A percentile compares a stretch with the other conserved stretches of the same genome.
Evolutionary conservation across 2,888 invertebrate genomes (phyloP).

Genomic region (Theretra japonica): DNA sequence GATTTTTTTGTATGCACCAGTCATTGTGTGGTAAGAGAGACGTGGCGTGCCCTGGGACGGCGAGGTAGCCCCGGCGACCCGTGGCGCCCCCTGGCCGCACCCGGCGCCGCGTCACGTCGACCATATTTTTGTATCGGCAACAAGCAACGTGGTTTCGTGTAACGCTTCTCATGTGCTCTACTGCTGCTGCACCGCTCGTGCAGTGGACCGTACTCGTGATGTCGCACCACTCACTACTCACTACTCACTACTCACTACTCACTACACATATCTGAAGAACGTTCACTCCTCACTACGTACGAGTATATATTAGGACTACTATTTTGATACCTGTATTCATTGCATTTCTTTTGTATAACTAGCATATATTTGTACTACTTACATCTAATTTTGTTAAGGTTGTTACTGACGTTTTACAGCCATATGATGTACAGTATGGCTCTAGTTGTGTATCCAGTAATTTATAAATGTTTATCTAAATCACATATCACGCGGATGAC

Average conservation of each 20-base stretch:
- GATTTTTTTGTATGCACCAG: conserved; percentile 58
- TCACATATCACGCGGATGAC: conserved; percentile 82
- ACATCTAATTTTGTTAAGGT: conserved; percentile 71
- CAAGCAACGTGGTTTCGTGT: conserved; percentile 47
- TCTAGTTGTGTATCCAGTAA: conserved; percentile 78
- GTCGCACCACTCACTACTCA: conserved; percentile 39
- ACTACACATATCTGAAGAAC: conserved; percentile 81
- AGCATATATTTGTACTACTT: conserved; percentile 68
- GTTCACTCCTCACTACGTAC: conserved; percentile 65
- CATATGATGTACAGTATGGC: conserved; percentile 79
- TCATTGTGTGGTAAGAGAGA: conserved; percentile 59
- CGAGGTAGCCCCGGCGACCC: background rate
- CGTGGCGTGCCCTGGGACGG: background rate
- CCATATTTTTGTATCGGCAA: conserved; percentile 18
- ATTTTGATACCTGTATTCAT: conserved; percentile 83
- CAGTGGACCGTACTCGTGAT: conserved; percentile 39
- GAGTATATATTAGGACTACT: conserved; percentile 73
- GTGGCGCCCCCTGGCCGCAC: background rate
- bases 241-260: conserved; percentile 63
- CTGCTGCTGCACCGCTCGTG: too few relatives aligned
- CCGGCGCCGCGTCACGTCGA: background rate
- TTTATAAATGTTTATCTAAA: conserved; percentile 72
- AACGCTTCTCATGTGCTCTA: conserved; percentile 15
- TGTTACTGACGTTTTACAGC: conserved; percentile 73
- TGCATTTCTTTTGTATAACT: conserved; percentile 77